phyloP scores from a whole-genome alignment of 2,888 invertebrate genomes.

The Tipula confusa region DNA sequence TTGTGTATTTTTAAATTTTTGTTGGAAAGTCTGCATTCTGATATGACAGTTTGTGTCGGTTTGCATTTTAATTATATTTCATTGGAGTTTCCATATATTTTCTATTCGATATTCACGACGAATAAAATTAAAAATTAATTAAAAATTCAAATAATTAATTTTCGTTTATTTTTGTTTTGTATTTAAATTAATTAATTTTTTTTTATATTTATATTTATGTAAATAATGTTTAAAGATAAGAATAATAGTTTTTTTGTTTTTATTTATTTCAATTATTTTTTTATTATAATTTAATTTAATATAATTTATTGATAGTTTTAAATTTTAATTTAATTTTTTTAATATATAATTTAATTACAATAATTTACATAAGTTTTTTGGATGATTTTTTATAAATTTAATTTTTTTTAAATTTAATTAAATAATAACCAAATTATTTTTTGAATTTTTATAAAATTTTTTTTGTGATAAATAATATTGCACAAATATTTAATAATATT shows the following conservation, averaged over 20 bases:
- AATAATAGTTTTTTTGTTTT: not conserved
- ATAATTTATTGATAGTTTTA: slow-evolving; percentile 8
- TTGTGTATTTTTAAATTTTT: not conserved
- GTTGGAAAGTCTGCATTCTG: not conserved
- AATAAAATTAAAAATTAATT: not conserved
- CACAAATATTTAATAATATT: not conserved
- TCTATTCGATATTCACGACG: not conserved
- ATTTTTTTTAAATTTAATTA: not conserved
- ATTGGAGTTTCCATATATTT: not conserved
- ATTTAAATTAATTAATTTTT: not conserved
- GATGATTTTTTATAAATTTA: not conserved
- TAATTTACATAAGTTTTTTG: not conserved
- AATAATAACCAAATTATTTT: not conserved
- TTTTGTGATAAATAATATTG: not conserved
- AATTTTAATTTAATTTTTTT: not conserved
- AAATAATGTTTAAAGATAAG: not conserved
- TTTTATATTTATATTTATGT: not conserved
- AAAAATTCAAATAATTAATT: not conserved
- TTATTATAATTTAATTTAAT: slow-evolving; percentile 25
- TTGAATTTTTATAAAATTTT: too few relatives aligned
- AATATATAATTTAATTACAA: slow-evolving; percentile 16
- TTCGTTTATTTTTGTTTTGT: not conserved
- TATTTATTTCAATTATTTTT: not conserved
- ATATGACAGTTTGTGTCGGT: not conserved
- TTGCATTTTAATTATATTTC: not conserved